Conservation (phyloP, 2,797 vertebrate genomes). For the Coregonus suidteri region DNA sequence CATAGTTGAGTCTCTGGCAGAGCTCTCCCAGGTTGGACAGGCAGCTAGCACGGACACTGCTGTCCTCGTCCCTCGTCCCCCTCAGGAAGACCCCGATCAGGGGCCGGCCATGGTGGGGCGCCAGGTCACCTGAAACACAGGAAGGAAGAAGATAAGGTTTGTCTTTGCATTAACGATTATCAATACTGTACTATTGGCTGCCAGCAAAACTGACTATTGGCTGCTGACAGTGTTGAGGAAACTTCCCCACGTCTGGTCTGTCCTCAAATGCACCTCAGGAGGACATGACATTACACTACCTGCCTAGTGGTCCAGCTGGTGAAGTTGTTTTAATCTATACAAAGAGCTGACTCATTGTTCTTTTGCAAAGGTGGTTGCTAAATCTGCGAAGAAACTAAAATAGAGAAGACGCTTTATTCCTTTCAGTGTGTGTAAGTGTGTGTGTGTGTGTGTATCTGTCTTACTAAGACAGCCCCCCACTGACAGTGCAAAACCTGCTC, state of each 20-base stretch:
- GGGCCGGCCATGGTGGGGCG: slow-evolving; percentile 79
- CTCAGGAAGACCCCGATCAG: slow-evolving; percentile 85
- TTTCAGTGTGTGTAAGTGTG: background rate
- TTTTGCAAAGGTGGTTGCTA: background rate
- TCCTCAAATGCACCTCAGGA: background rate
- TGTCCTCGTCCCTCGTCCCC: slow-evolving; percentile 78
- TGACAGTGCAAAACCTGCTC: background rate
- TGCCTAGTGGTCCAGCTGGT: background rate
- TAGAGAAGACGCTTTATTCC: background rate
- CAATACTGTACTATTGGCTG: background rate
- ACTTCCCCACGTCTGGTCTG: background rate
- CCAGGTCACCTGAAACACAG: slow-evolving; percentile 81
- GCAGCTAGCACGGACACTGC: slow-evolving; percentile 84
- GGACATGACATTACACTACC: background rate
- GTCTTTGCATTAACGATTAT: background rate
- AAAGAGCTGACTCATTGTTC: background rate
- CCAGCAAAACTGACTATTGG: background rate
- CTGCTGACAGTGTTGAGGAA: background rate
- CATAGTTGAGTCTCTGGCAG: slow-evolving; percentile 85
- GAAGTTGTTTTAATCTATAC: background rate
- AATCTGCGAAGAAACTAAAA: background rate
- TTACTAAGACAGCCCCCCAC: background rate
- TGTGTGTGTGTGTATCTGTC: background rate
- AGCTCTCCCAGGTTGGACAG: slow-evolving; percentile 93
- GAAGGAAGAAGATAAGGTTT: background rate